Evolutionary conservation across 1,140 invertebrate genomes (phyloP).

Genomic region (Fopius arisanus): DNA sequence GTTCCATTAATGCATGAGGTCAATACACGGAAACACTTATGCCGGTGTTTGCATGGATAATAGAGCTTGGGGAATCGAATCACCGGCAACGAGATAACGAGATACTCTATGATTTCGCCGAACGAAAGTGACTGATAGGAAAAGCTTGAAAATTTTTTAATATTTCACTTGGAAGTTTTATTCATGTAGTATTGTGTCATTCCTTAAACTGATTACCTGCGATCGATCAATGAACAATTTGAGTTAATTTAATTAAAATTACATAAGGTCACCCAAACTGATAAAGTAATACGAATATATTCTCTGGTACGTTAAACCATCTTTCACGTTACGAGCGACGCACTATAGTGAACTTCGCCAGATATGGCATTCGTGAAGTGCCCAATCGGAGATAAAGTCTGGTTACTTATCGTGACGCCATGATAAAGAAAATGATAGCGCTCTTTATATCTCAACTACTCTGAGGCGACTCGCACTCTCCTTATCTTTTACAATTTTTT

Average conservation of each 20-base stretch:
- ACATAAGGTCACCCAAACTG: background rate
- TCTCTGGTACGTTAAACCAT: background rate
- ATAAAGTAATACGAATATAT: background rate
- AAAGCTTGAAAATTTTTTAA: too few relatives aligned
- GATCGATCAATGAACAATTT: background rate
- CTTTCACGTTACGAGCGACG: background rate
- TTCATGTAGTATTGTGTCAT: background rate
- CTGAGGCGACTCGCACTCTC: background rate
- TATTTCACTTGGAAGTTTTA: too few relatives aligned
- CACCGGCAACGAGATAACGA: too few relatives aligned
- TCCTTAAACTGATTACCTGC: background rate
- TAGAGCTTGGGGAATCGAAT: too few relatives aligned
- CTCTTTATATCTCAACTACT: background rate
- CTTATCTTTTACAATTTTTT: too few relatives aligned
- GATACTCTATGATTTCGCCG: too few relatives aligned
- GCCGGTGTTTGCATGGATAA: too few relatives aligned
- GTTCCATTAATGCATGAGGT: too few relatives aligned
- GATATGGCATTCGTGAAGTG: background rate
- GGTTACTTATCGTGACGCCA: background rate
- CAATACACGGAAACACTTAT: too few relatives aligned
- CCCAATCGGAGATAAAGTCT: background rate
- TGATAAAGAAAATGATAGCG: constrained; percentile 1
- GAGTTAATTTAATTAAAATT: background rate
- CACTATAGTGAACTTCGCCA: background rate
- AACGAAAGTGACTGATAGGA: too few relatives aligned